Base-by-base conservation (phyloP, 2,888 invertebrate genomes). In the Synanthedon formicaeformis region DNA sequence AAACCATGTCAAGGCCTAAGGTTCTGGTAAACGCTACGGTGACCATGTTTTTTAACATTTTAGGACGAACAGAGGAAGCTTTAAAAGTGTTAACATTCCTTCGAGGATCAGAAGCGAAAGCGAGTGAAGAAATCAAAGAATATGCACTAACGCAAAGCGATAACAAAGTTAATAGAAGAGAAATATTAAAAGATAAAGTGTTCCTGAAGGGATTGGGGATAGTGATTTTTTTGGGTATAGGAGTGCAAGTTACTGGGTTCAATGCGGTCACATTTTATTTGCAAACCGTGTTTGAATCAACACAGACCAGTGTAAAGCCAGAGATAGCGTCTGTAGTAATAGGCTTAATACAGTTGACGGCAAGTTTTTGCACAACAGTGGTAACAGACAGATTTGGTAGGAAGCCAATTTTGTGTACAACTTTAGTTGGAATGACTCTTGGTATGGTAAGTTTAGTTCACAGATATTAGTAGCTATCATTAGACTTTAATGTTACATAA, bases 231-330 rank as follows among this genome's bases (percentile, higher is more conserved):
- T 48, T 76, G 11, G 60, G 57, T 2, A 41, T 62, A 1, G 64
- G 69, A 0, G 4, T 58, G 0, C 77, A 78, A 14, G 51, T 77
- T 0, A 59, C 65, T 0, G 80, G 81, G 0, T 79, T 67, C 45
- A 80, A 78, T 48, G 72, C 70, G 0, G 69, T 82, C 0, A 58
- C 69, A 0, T 75, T 72, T 57, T 82, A 81, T 52, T 58, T 81
- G 2, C 81, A 81, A 61, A 74, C 78, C 0, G 66, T 82, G 34
- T 57, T 82, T 53, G 71, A 71, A 41, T 74, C 74, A 0, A 74
- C 81, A 0, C 59, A 74, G n/a, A 78, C 79, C 0, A 70, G 66
- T 12, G 62, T 82, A 0, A 66, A 53, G 3, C 65, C 81, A 1
- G 76, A 75, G 56, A 48, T 71, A 2, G 71, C 75, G 0, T 81